Evolutionary conservation across 2,888 invertebrate species (phyloP).

Genomic region (Flexamia atlantica): DNA sequence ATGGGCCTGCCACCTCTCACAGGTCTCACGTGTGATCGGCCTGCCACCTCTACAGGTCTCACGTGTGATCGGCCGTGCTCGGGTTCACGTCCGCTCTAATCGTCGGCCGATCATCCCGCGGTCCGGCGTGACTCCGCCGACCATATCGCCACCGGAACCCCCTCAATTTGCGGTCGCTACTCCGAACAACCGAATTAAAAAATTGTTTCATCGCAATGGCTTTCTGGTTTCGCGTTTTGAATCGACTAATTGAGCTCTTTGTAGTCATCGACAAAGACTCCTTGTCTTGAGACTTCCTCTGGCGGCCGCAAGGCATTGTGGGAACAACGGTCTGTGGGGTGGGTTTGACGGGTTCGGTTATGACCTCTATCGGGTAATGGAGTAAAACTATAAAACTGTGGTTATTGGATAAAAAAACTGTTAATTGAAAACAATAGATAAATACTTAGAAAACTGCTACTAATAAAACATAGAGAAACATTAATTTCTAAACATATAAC

Average conservation of each 20-base stretch:
- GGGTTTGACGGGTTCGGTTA: not conserved
- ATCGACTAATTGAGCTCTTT: constrained; percentile 47
- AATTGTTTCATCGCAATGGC: constrained; percentile 50
- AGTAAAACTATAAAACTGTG: no score
- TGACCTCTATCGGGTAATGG: not conserved
- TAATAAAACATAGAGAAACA: no score
- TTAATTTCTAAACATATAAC: no score
- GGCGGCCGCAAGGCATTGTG: constrained; percentile 22
- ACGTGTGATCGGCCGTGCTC: not conserved
- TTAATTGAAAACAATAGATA: no score
- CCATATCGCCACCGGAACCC: constrained; percentile 32
- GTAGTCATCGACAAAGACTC: constrained; percentile 17
- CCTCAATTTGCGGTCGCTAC: constrained; percentile 36
- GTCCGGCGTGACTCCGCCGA: constrained; percentile 21
- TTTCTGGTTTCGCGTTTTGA: constrained; percentile 57
- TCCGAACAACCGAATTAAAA: constrained; percentile 39
- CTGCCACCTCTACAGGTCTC: no score
- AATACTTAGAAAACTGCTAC: no score
- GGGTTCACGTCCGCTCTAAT: not conserved
- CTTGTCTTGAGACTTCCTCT: constrained; percentile 29
- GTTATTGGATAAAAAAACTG: no score
- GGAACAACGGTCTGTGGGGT: not conserved
- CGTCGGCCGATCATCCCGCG: not conserved
- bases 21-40: constrained; percentile 2
- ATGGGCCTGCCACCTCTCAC: no score